Evolutionary conservation across 2,888 invertebrate genomes (phyloP), one percentile per base, ranked within the genome.

Genomic region (Elmis aenea): DNA sequence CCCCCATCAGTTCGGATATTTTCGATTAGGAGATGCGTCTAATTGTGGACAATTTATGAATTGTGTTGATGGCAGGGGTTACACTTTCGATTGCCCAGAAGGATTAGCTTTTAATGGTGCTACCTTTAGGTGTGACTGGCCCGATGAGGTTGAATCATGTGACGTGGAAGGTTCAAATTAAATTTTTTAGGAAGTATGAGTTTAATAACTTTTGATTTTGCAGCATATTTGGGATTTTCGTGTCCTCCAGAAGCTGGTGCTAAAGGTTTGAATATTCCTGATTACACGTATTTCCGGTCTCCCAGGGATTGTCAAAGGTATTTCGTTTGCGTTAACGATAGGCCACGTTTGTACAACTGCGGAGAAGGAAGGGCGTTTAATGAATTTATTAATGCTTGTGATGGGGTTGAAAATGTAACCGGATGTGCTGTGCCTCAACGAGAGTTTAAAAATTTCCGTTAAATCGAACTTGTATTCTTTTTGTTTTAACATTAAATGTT

Each of bases 131-230:
- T 91, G 91, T 62, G 88, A 91, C 45, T 91, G 89, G 89, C 87
- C 90, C 2, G 91, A 91, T 68, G 77, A 83, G 64, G 89, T 88
- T 0, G 64, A 76, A 2, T 81, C 82, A 36, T 90, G 89, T 54
- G 83, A 90, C 59, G 83, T 83, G 29, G 88, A 87, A 76, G 80
- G 86, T 84, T n/a, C n/a, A n/a, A n/a, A n/a, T n/a, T n/a, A n/a
- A 66, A 48, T 32, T 41, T 31, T 25, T 25, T 12, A 6, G 8
- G 8, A 24, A 10, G n/a, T 9, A 10, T 9, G 9, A 18, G 4
- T 16, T 2, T 15, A 8, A 12, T 13, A 15, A 5, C 16, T 20
- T 22, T 8, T 18, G 9, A 9, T 22, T 46, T 72, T 71, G 32
- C 68, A 83, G 83, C 79, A 24, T 85, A 75, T 70, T 73, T 90